Evolutionary conservation across 2,888 invertebrate species (phyloP), one percentile per base, ranked within the genome.

Genomic region (Phlogophora meticulosa): DNA sequence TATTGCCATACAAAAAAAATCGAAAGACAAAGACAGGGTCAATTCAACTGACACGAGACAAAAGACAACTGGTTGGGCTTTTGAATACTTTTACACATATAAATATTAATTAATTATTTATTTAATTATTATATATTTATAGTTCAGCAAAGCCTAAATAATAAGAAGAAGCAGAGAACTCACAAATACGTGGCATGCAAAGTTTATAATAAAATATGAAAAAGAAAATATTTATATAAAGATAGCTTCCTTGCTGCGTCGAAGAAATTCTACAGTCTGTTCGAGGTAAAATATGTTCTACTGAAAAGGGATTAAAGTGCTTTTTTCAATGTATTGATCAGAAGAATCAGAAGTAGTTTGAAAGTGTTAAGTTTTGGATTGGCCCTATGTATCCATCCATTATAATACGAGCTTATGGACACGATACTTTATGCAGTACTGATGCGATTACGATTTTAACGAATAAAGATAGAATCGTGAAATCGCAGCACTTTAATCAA

Each of bases 141-240:
- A 82, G 75, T 78, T 88, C 87, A 91, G 94, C 94, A 85, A 94
- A 94, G 94, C 93, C 92, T 93, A 93, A 94, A 94, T 92, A 88
- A 93, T 92, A 91, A 92, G 88, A 94, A 93, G 86, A 94, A 94
- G 94, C 94, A 82, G 79, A 86, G 86, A 90, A 87, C 80, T 82
- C 73, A 82, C 79, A 80, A 80, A 85, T 72, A 79, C 72, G 64
- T 72, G 51, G 51, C 91, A 91, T 89, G 89, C 90, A 85, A 77
- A 76, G 87, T 67, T 81, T 83, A 28, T 72, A 46, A 78, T 65
- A 72, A 68, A 74, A 69, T 68, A 58, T 73, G 66, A 78, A 76
- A 80, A 76, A 72, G 46, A 48, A 68, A 67, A 68, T 34, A 72
- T 75, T 63, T 67, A 56, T 62, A 67, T 62, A 68, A 78, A 73